Evolutionary conservation across 2,797 vertebrate genomes (phyloP), one percentile per base, ranked within the genome.

Genomic region (Antrozous pallidus): DNA sequence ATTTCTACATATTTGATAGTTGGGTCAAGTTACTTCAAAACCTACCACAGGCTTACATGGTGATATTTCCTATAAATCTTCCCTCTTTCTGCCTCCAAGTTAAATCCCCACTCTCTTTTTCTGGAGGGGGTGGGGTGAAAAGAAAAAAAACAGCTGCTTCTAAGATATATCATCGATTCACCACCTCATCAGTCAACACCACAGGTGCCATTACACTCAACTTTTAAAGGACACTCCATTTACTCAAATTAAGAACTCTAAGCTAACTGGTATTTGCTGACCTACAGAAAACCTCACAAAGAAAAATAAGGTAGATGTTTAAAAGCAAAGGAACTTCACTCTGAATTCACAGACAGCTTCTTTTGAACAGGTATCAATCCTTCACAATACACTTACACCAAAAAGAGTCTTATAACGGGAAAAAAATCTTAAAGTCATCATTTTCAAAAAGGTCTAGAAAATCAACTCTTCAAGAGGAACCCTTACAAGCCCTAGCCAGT

Each of bases 161-260:
- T 84, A 80, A 79, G 16, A 77, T 88, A 36, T 67, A 88, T 56
- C 31, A 87, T n/a, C 18, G 17, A 81, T 69, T 40, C 18, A 70
- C 58, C 63, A 90, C 17, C 33, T 77, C 45, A 93, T 36, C 69
- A 91, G 11, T 58, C 69, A 92, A 38, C 90, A 84, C 63, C 24
- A 82, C n/a, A 17, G 49, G 31, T 42, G 58, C 51, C 61, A 5
- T 40, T 85, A 45, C n/a, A 51, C 5, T 56, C 69, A 51, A 54
- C 81, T 83, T 94, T 94, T 85, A 89, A 95, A 94, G 61, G 73
- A 69, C 63, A 79, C 22, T 70, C 56, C 40, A 92, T 86, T 87
- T 71, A 92, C 71, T 96, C 47, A 47, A 74, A 85, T 82, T 93
- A 88, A 90, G 78, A 88, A 82, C 42, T 42, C 42, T 42, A 9